Base-by-base conservation (phyloP, 2,797 vertebrate genomes). In the Lepus townsendii region DNA sequence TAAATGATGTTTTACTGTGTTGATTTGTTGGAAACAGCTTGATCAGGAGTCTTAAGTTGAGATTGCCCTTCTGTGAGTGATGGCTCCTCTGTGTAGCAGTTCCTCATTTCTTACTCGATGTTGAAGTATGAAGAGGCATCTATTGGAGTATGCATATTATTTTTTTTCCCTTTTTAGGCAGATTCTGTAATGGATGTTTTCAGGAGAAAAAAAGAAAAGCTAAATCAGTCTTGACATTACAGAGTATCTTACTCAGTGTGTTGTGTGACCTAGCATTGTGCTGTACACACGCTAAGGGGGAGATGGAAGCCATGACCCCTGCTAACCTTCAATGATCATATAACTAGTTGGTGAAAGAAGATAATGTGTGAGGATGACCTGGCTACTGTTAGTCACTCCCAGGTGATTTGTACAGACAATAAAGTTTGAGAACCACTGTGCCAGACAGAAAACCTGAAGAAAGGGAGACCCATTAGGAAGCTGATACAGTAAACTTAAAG, bases 11-110 rank as follows among this genome's bases (percentile, higher is more conserved):
- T 89, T 90, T 95, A 69, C 78, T 91, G 14, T 66, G 14, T 60
- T 82, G 54, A 83, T 82, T n/a, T 78, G 66, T 92, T 95, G 91
- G 68, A 79, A 47, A 94, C 88, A 93, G 75, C 35, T 76, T 57
- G 72, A 52, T n/a, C 5, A 22, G 12, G n/a, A 50, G 12, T 83
- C 66, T 88, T 50, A 60, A 78, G 35, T 42, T 83, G 16, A 14
- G 42, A n/a, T 42, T 60, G 17, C 11, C 50, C 24, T 95, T 68
- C 35, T 86, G 1, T 91, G n/a, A 80, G 3, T 75, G 75, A 62
- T 79, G 76, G 26, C 63, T 79, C 88, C 60, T 38, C 47, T 72
- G 1, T 47, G 0, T 68, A 7, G 73, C 20, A 52, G 17, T 38
- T 13, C 27, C 72, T 47, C 7, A 6, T 11, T 30, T 57, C 19